Conservation (phyloP, 2,888 invertebrate genomes). For the Hirtodrosophila confusa region DNA sequence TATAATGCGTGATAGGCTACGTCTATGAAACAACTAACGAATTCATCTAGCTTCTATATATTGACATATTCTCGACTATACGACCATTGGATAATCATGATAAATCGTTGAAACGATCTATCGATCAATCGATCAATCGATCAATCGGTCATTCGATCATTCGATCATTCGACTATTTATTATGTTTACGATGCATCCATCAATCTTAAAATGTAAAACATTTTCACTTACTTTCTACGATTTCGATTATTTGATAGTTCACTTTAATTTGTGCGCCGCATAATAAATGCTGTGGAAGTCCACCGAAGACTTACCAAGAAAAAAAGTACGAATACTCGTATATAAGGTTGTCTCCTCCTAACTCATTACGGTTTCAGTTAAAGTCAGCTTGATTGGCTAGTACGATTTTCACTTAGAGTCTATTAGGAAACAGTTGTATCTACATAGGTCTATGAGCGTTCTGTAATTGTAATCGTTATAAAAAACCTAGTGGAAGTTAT, state of each 20-base stretch:
- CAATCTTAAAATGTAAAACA: slow-evolving; percentile 75
- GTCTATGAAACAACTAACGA: slow-evolving; percentile 77
- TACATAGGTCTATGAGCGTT: slow-evolving; percentile 78
- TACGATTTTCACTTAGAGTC: slow-evolving; percentile 64
- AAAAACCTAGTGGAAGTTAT: slow-evolving; percentile 62
- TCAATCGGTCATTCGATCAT: slow-evolving; percentile 11
- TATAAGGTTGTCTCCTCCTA: background rate
- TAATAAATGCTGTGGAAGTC: slow-evolving; percentile 81
- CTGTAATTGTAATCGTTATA: slow-evolving; percentile 28
- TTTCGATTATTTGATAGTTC: slow-evolving; percentile 37
- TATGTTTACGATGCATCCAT: slow-evolving; percentile 57
- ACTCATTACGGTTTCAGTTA: slow-evolving; percentile 24
- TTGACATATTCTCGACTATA: slow-evolving; percentile 59
- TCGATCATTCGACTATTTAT: slow-evolving; percentile 45
- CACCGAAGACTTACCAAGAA: slow-evolving; percentile 7
- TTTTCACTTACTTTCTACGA: slow-evolving; percentile 63
- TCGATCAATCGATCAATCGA: background rate
- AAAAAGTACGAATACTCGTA: slow-evolving; percentile 32
- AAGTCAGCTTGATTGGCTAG: slow-evolving; percentile 59
- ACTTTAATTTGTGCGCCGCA: slow-evolving; percentile 81
- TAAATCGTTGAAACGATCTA: too few species aligned
- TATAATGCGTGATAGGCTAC: slow-evolving; percentile 70
- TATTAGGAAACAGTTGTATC: slow-evolving; percentile 79
- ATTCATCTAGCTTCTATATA: slow-evolving; percentile 59
- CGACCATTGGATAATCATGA: background rate